Conservation (phyloP, 2,113 vertebrate genomes). For the Speoplatyrhinus poulsoni region DNA sequence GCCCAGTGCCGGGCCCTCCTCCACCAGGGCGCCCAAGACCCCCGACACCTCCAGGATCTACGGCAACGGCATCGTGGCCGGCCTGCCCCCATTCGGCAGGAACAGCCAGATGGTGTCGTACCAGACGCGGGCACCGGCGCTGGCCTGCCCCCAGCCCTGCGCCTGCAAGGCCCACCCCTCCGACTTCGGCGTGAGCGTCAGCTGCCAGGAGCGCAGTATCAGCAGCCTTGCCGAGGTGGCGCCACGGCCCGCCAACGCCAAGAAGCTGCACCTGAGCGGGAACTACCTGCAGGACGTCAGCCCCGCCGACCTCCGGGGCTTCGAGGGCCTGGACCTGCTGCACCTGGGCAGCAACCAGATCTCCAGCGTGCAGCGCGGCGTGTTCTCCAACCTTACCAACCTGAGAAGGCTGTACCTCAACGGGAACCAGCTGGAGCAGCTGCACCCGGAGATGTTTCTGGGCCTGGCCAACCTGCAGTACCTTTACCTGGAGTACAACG, state of each 20-base stretch:
- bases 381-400: constrained; percentile 94
- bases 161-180: constrained; percentile 94
- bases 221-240: constrained; percentile 85
- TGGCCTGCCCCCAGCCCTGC: constrained; percentile 88
- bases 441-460: constrained; percentile 94
- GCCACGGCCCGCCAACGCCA: constrained; percentile 90
- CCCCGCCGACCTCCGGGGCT: constrained; percentile 84
- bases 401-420: constrained; percentile 93
- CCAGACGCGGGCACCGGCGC: constrained; percentile 89
- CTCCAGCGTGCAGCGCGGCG: constrained; percentile 83
- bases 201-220: constrained; percentile 94
- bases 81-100: constrained; percentile 82
- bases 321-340: constrained; percentile 94
- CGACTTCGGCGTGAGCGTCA: constrained; percentile 94
- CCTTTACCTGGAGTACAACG: constrained; percentile 97
- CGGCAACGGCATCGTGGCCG: constrained; percentile 94
- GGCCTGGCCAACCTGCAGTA: constrained; percentile 95
- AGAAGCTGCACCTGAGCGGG: constrained; percentile 94
- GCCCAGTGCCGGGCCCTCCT: constrained; percentile 80
- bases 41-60: constrained; percentile 95
- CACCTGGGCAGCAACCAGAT: constrained; percentile 97
- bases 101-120: constrained; percentile 92
- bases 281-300: constrained; percentile 92
- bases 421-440: constrained; percentile 92
- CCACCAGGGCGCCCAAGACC: constrained; percentile 90